A percentile compares a stretch with the other conserved stretches of the same genome.
These are phyloP conservation scores for Orientallactaga sibirica DNA, from an alignment of 2,797 vertebrate genomes.

Conservation along the genomic window DNA sequence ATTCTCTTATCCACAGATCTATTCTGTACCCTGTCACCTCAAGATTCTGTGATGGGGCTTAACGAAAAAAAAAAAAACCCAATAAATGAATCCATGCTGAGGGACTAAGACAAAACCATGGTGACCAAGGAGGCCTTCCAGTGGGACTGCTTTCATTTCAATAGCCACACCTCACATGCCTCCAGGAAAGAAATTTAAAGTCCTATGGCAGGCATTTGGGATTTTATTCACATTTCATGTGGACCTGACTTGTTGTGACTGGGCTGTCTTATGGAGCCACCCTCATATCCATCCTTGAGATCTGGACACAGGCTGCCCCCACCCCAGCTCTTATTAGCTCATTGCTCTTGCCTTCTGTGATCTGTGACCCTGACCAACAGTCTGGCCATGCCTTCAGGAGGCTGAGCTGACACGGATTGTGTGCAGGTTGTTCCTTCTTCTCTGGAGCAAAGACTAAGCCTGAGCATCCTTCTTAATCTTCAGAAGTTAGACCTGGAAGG, in stretches of 20 bases:
- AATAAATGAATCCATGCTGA: not conserved
- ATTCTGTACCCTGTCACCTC: not conserved
- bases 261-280: rapidly evolving
- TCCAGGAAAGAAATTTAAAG: conserved; percentile 11
- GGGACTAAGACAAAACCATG: not conserved
- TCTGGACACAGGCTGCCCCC: not conserved
- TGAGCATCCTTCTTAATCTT: not conserved
- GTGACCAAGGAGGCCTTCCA: not conserved
- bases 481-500: not conserved
- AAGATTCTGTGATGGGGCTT: conserved; percentile 2
- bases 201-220: not conserved
- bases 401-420: not conserved
- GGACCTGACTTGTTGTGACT: not conserved
- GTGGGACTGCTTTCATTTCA: not conserved
- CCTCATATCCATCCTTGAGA: not conserved
- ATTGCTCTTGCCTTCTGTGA: not conserved
- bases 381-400: not conserved
- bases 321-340: rapidly evolving
- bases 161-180: not conserved
- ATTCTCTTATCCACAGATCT: not conserved
- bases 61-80: not conserved
- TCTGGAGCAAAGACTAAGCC: not conserved
- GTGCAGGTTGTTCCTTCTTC: not conserved
- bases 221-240: not conserved
- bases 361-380: not conserved